Evolutionary conservation across 2,113 vertebrate species (phyloP), one percentile per base, ranked within the genome.

Genomic region (Nothobranchius kuhntae): DNA sequence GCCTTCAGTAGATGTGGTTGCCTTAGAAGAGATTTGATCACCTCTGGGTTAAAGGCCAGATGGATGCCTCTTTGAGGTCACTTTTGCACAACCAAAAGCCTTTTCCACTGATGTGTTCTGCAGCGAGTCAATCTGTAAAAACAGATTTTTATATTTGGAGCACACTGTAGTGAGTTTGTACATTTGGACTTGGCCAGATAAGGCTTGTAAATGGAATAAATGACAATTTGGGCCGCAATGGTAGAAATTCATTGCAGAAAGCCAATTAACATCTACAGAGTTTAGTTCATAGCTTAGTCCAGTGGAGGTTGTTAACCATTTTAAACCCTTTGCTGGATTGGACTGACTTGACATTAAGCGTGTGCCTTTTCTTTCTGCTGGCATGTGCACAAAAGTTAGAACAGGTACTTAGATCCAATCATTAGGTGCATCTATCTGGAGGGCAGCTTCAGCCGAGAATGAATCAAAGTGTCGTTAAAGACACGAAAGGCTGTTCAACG

Each of bases 21-120:
- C 77, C 73, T 80, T 84, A 52, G 72, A 61, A 56, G 44, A 62
- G 65, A 68, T 73, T 13, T 60, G 68, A 47, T 47, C 2, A 50
- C 59, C 48, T 2, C 53, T 61, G 40, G 47, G 38, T 45, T 61
- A 53, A 61, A 60, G 36, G 35, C 63, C 51, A 59, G 69, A 21
- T 65, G 9, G 52, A 71, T 48, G 44, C 44, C 11, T 9, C 42
- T 44, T 12, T 44, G 7, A 3, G 2, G 7, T 7, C 44, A 30
- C 12, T 13, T 10, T 45, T 13, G 5, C 13, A 13, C 13, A 47
- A 13, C 4, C 46, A 40, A 40, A 40, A 40, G 9, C 38, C 4
- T 7, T 40, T 40, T 40, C 38, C 38, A 40, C 38, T 40, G 38
- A 40, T 40, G 9, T 40, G 38, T 6, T 40, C 38, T 40, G 9